Conservation (phyloP, 2,888 invertebrate genomes). For the Drosophila stalkeri region DNA sequence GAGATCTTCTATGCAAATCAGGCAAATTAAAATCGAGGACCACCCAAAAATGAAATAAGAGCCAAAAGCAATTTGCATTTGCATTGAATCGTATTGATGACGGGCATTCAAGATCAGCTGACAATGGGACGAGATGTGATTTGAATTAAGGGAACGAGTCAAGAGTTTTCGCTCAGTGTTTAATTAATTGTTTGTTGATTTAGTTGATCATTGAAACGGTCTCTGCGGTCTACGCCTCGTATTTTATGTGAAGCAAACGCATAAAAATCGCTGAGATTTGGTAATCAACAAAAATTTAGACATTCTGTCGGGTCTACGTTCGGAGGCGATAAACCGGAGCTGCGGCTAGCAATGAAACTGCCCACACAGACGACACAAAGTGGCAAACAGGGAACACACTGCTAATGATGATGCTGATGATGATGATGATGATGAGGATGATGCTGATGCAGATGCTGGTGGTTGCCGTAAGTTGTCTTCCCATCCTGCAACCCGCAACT, state of each 20-base stretch:
- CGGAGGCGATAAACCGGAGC: slow-evolving; percentile 73
- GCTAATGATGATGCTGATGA: slow-evolving; percentile 35
- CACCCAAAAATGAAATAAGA: slow-evolving; percentile 54
- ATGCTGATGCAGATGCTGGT: slow-evolving; percentile 26
- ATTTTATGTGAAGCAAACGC: slow-evolving; percentile 62
- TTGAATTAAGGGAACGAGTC: slow-evolving; percentile 43
- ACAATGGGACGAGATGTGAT: slow-evolving; percentile 32
- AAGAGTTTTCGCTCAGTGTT: slow-evolving; percentile 46
- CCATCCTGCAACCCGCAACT: slow-evolving; percentile 10
- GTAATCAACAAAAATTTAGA: slow-evolving; percentile 80
- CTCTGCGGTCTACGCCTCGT: slow-evolving; percentile 25
- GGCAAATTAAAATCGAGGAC: slow-evolving; percentile 43
- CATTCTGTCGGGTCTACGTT: slow-evolving; percentile 60
- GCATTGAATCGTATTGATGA: slow-evolving; percentile 41
- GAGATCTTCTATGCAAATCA: slow-evolving; percentile 68
- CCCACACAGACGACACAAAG: slow-evolving; percentile 77
- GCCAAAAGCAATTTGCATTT: slow-evolving; percentile 69
- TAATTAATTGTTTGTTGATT: slow-evolving; percentile 80
- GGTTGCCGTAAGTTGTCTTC: slow-evolving; percentile 51
- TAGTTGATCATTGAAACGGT: slow-evolving; percentile 72
- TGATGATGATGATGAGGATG: slow-evolving; percentile 29
- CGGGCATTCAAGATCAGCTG: slow-evolving; percentile 48
- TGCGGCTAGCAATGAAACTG: slow-evolving; percentile 79
- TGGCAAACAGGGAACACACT: slow-evolving; percentile 40
- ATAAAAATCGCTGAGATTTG: slow-evolving; percentile 80